Conservation (phyloP, 2,113 vertebrate species). For the Alethe diademata region DNA sequence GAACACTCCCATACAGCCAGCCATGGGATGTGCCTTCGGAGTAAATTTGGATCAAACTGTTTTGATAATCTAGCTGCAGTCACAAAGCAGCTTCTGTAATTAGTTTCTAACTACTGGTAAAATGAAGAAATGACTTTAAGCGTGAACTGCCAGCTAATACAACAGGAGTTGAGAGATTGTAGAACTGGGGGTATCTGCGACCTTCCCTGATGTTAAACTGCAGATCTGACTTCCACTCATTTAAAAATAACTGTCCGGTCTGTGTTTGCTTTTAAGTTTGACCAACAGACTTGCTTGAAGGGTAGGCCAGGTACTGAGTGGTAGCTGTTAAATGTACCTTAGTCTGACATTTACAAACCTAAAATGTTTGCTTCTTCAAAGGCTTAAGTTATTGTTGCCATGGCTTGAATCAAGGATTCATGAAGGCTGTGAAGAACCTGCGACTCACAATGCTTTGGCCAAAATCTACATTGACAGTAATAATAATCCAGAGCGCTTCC, state of each 20-base stretch:
- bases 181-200: neutral
- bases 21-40: neutral
- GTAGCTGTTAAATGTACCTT: neutral
- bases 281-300: neutral
- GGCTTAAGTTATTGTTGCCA: constrained; percentile 87
- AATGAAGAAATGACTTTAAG: neutral
- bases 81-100: neutral
- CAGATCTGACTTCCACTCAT: neutral
- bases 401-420: constrained; percentile 91
- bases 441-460: constrained; percentile 89
- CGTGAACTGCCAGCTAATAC: neutral
- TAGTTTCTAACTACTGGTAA: neutral
- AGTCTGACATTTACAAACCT: neutral
- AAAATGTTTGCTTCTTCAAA: constrained; percentile 54
- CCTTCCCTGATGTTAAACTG: neutral
- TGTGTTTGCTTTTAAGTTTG: neutral
- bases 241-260: neutral
- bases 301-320: neutral
- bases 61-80: neutral
- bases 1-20: neutral
- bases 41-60: neutral
- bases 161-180: neutral
- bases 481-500: constrained; percentile 87
- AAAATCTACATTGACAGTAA: constrained; percentile 96
- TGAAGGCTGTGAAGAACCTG: constrained; percentile 90